Base-by-base conservation (phyloP, 2,888 invertebrate genomes). In the Apotomis betuletana region DNA sequence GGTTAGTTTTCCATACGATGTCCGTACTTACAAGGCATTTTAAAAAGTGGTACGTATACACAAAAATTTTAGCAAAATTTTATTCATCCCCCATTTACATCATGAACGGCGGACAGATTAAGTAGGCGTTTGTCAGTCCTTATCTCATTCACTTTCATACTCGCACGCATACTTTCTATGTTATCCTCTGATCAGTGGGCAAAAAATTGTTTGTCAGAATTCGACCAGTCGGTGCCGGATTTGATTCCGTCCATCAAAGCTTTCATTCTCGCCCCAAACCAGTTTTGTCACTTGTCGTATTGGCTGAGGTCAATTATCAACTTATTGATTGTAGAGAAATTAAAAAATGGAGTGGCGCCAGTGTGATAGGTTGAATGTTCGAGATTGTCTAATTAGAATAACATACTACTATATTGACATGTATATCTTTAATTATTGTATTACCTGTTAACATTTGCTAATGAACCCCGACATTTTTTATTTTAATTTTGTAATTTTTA, bases 171-270 rank as follows among this genome's bases (percentile, higher is more conserved):
- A 85, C 88, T 88, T 88, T 88, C 87, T 88, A 87, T 71, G 77
- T 75, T 80, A 82, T 83, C 82, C 80, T 81, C 79, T 69, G 73
- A 77, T 81, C 75, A 76, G 76, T 76, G 72, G 13, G 77, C 77
- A 83, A 85, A 87, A 86, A 85, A 84, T 57, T 79, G 77, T 78
- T 76, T 75, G 74, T 83, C 82, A 84, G 82, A 85, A 87, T 84
- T 81, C 78, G 69, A 69, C 74, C 74, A 65, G 61, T 77, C 74
- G 76, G 77, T 79, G 81, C 81, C 83, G 83, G 79, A 81, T 64
- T 63, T 46, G 44, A 67, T 57, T 44, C n/a, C 59, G 59, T 59
- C 57, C 67, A 72, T 79, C 73, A 75, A 76, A 76, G 74, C 75
- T 76, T 70, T 70, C 67, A 72, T 69, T 68, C 71, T 64, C 75